Evolutionary conservation across 2,888 invertebrate species (phyloP), one percentile per base, ranked within the genome.

Genomic region (Drosophila multiciliata): DNA sequence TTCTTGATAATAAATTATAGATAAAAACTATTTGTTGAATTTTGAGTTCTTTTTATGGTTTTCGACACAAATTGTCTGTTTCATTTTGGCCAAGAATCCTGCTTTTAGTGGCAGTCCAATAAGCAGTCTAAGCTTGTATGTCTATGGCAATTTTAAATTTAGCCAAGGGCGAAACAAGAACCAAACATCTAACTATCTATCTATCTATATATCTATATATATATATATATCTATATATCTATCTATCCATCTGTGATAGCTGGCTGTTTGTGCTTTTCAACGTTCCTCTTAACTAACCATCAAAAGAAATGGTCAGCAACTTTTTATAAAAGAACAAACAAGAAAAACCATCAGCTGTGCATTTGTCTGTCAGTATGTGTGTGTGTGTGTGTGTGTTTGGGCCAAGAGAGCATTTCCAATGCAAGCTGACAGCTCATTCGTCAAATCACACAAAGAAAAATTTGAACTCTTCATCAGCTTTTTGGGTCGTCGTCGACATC

Each of bases 391-490:
- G 15, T 23, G 4, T 45, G 45, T 23, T 45, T 23, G 55, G 66
- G 80, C 57, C 62, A 60, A 61, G 55, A 62, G 62, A 70, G 71
- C 80, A 80, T 82, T 87, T 89, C 75, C 84, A 89, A 87, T 87
- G 87, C 87, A 87, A 89, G 88, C 85, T 89, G 89, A 88, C 87
- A 88, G 87, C 90, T 88, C 87, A 88, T 88, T 90, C 87, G 87
- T 91, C 91, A 91, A 91, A 90, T 85, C 80, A 90, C 77, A 90
- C 90, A 90, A 91, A 90, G 91, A 87, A 91, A 91, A 89, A 90
- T 87, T 81, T 91, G 87, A 91, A 90, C 91, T 91, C 91, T 91
- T 90, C 91, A 89, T 89, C 90, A 90, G 91, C 77, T 83, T 84
- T 90, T 90, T 81, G 83, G 80, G 73, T 87, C 82, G 75, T 60